These are phyloP conservation scores for Micropoecilia bifurca DNA, from an alignment of 2,797 vertebrate species.

Conservation along the genomic window DNA sequence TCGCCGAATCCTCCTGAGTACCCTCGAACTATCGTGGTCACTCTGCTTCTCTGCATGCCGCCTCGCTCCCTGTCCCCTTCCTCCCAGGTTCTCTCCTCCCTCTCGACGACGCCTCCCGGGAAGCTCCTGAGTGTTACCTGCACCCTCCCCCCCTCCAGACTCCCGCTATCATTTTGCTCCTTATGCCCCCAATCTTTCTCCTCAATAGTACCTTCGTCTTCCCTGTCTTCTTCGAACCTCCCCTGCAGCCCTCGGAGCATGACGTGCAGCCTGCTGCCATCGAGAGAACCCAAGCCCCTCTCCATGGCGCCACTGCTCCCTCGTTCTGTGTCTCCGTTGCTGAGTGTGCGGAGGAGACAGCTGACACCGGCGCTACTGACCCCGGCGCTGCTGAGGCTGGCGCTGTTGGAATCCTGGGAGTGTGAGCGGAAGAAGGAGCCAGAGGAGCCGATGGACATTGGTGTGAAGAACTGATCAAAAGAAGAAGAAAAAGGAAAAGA, in stretches of 20 bases:
- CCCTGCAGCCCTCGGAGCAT: constrained; percentile 75
- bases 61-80: constrained; percentile 70
- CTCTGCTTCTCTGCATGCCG: constrained; percentile 74
- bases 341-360: constrained; percentile 76
- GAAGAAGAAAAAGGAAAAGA: constrained; percentile 56
- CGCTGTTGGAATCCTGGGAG: constrained; percentile 96
- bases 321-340: constrained; percentile 77
- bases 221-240: constrained; percentile 65
- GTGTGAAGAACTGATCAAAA: constrained; percentile 90
- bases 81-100: constrained; percentile 75
- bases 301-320: constrained; percentile 57
- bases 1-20: constrained; percentile 71
- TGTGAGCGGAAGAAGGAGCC: constrained; percentile 97
- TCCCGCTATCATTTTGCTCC: constrained; percentile 63
- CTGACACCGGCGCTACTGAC: constrained; percentile 90
- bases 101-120: constrained; percentile 69
- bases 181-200: constrained; percentile 66
- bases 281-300: constrained; percentile 67
- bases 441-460: constrained; percentile 88
- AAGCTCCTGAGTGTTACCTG: constrained; percentile 77
- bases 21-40: constrained; percentile 76
- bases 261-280: constrained; percentile 69
- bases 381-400: constrained; percentile 90
- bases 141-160: constrained; percentile 69
- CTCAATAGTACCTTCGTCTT: constrained; percentile 66